Base-by-base conservation (phyloP, 2,888 invertebrate genomes). In the Synanthedon tipuliformis region DNA sequence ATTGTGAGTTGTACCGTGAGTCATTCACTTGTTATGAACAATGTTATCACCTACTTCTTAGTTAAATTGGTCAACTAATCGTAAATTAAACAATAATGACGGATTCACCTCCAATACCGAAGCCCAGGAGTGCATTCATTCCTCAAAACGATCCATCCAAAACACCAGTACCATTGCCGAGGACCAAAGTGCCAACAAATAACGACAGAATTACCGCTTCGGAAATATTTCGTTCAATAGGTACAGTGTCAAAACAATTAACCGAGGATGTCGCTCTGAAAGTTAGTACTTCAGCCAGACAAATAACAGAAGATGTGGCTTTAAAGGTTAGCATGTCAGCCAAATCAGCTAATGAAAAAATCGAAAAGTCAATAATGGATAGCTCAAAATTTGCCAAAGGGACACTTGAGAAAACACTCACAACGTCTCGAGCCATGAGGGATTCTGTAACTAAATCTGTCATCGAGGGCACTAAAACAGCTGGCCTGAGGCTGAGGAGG, bases 401-500 rank as follows among this genome's bases (percentile, higher is more conserved):
- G 16, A 87, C 86, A 4, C 61, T 88, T 4, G 86, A 88, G 61
- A 83, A 81, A 61, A 88, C 88, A 0, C 60, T 87, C 8, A 78
- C 73, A 11, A 86, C 88, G 2, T 89, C 89, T 1, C 81, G 87
- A 11, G 88, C 88, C 11, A 67, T 89, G 48, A 78, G 88, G 56
- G 84, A 89, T 55, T 86, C 86, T 51, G 88, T 90, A 13, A 85
- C 88, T 3, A 90, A 89, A 59, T 90, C 91, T 48, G 89, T 92
- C 2, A 89, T 92, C 52, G 91, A 91, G 65, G 88, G 90, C 53
- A 92, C 92, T 0, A 85, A 89, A 61, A 88, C 85, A 54, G 89
- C 89, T 1, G 88, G 89, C 16, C 86, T 89, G 72, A 75, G 84
- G 75, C 60, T 86, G 41, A 68, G 83, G 1, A 71, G 71, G 48